Evolutionary conservation across 2,888 invertebrate genomes (phyloP).

Genomic region (Odontothrips loti): DNA sequence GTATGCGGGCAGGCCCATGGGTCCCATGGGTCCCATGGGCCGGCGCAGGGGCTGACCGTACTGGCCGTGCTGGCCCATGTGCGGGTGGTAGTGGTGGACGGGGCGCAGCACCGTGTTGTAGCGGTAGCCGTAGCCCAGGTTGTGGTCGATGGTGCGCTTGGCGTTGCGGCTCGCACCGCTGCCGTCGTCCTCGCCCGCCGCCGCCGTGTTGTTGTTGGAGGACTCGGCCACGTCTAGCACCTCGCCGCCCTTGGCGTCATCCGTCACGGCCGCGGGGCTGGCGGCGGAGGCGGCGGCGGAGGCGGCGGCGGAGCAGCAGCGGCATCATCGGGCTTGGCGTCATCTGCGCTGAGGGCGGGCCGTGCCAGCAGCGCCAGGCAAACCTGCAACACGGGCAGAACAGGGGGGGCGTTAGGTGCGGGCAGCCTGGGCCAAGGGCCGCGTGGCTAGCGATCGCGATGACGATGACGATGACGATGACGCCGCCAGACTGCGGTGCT

Average conservation of each 20-base stretch:
- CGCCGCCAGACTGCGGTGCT: not conserved
- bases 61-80: too few relatives aligned
- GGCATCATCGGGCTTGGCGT: not conserved
- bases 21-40: not conserved
- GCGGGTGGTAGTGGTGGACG: constrained; percentile 13
- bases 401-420: not conserved
- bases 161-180: constrained; percentile 45
- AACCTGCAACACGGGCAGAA: constrained; percentile 27
- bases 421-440: not conserved
- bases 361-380: constrained; percentile 20
- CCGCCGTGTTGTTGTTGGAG: constrained; percentile 12
- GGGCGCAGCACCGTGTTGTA: constrained; percentile 23
- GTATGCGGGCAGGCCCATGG: not conserved
- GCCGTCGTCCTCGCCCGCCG: not conserved
- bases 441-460: not conserved
- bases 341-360: not conserved
- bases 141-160: constrained; percentile 69
- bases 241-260: not conserved
- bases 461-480: not conserved
- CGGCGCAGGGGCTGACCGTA: not conserved
- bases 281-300: not conserved
- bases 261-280: constrained; percentile 5
- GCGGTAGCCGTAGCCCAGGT: constrained; percentile 63
- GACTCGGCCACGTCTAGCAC: constrained; percentile 15
- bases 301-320: not conserved